A percentile compares a stretch with the other conserved stretches of the same genome.
These are phyloP conservation scores for Hyles vespertilio DNA, from an alignment of 1,140 invertebrate genomes.

Conservation along the genomic window DNA sequence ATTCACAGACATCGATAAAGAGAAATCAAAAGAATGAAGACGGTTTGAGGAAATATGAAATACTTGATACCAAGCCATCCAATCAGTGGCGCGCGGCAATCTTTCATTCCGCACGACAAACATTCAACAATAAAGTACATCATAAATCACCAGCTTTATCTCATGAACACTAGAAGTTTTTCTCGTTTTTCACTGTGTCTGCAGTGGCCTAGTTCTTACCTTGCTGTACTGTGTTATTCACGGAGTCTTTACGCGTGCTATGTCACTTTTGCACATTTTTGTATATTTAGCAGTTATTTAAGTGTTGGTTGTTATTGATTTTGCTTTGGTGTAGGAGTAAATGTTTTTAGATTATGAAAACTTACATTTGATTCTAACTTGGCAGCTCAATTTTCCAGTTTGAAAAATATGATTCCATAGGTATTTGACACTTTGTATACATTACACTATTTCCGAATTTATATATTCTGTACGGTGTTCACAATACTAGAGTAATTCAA, in stretches of 20 bases:
- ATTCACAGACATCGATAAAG: background rate
- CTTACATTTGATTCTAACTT: too few species aligned
- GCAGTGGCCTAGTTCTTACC: conserved; percentile 8
- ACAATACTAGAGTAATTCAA: too few species aligned
- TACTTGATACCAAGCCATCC: conserved; percentile 11
- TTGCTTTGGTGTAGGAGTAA: too few species aligned
- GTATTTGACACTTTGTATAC: background rate
- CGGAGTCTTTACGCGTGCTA: too few species aligned
- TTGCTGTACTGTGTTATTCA: conserved; percentile 5
- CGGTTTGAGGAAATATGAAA: background rate
- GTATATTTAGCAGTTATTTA: too few species aligned
- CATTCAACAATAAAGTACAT: conserved; percentile 25
- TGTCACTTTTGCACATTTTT: too few species aligned
- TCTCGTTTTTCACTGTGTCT: conserved; percentile 17
- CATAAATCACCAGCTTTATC: conserved; percentile 31
- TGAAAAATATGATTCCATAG: too few species aligned
- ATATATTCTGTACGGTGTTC: too few species aligned
- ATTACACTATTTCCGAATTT: background rate
- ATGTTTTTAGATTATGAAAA: too few species aligned
- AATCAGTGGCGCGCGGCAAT: conserved; percentile 13
- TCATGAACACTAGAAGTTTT: conserved; percentile 22
- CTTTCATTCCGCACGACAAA: conserved; percentile 24
- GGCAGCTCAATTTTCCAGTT: too few species aligned
- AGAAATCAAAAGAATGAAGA: conserved; percentile 3
- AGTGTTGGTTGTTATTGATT: too few species aligned